Evolutionary conservation across 2,797 vertebrate species (phyloP), one percentile per base, ranked within the genome.

Genomic region (Notolepis coatsorum): DNA sequence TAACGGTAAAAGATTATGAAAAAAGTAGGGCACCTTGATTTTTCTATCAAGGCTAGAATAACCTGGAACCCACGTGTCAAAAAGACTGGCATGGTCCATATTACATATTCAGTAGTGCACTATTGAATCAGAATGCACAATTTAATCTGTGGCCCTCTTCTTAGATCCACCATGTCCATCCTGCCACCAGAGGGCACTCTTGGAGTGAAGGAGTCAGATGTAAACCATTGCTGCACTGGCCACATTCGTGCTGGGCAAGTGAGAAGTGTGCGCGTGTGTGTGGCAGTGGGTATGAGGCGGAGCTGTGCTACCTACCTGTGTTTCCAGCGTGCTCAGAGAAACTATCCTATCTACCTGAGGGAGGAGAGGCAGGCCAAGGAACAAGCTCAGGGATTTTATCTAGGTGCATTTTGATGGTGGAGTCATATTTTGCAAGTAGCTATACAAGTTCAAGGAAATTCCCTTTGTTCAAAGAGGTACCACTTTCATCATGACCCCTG

Each of bases 231-330:
- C 71, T 94, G 93, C 65, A 62, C 75, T 18, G 87, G 88, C 50
- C 94, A 95, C 60, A 68, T 65, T 8, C 88, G 84, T 10, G 92
- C 93, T 56, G 94, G 93, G 86, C 94, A 95, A 91, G 95, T 95
- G 82, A 71, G 71, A 4, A 43, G 7, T 25, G 13, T 15, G 24
- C 56, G 38, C 18, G 42, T 65, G 33, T 41, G 52, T 65, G 59
- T 52, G 48, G 31, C 5, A 49, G 27, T 57, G 41, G 46, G 37
- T 41, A 43, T 47, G 10, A 28, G 21, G 7, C 5, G 95, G 94
- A 95, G 81, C 75, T 95, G 73, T 96, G 95, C 72, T 94, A 94
- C 53, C 72, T 94, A 94, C 53, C 68, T 95, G 50, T 96, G 95
- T 65, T 89, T 93, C 88, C 93, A 95, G 80, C 83, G 92, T 20